These are phyloP conservation scores for Idaea biselata DNA, from an alignment of 2,888 invertebrate species.

Conservation along the genomic window DNA sequence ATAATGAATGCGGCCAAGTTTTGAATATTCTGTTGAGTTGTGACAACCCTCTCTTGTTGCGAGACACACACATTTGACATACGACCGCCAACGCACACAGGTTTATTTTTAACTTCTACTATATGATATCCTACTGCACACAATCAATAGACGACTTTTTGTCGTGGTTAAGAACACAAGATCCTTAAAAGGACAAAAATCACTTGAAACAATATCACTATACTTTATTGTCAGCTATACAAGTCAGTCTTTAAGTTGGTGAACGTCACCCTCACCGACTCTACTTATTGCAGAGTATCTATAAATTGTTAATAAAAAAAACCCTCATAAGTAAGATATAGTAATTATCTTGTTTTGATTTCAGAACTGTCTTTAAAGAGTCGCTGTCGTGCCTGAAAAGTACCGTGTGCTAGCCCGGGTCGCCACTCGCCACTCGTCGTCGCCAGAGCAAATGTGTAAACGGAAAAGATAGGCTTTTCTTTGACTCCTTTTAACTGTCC, in stretches of 20 bases:
- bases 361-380: not conserved
- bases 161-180: constrained; percentile 4
- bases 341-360: too few relatives aligned
- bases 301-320: too few relatives aligned
- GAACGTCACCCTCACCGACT: too few relatives aligned
- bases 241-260: too few relatives aligned
- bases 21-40: constrained; percentile 26
- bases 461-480: constrained; percentile 73
- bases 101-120: not conserved
- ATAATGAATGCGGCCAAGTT: not conserved
- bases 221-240: too few relatives aligned
- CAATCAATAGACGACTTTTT: not conserved
- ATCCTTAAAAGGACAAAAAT: not conserved
- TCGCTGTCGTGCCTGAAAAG: constrained; percentile 7
- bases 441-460: constrained; percentile 71
- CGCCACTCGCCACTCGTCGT: constrained; percentile 35
- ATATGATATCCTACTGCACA: not conserved
- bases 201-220: constrained; percentile 17
- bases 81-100: constrained; percentile 12
- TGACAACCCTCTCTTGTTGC: constrained; percentile 38
- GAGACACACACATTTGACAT: constrained; percentile 11
- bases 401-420: not conserved
- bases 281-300: too few relatives aligned
- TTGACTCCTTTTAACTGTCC: constrained; percentile 73
- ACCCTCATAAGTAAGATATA: too few relatives aligned